Conservation (phyloP, 2,888 invertebrate genomes). For the Esperia sulphurella region DNA sequence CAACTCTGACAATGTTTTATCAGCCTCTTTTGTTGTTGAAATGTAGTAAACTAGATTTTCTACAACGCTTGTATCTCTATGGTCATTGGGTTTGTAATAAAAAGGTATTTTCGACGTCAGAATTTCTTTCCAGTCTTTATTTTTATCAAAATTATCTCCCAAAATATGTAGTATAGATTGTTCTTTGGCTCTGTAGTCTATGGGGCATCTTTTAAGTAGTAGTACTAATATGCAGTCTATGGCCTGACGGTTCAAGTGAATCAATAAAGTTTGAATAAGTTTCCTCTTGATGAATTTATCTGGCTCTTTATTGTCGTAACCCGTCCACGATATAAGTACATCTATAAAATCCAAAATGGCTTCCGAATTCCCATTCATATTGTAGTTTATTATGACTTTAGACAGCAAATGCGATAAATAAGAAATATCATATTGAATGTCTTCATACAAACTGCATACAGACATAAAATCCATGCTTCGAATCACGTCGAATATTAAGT, state of each 20-base stretch:
- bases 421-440: conserved; percentile 49
- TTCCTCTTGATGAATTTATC: conserved; percentile 55
- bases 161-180: conserved; percentile 70
- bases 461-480: conserved; percentile 81
- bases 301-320: conserved; percentile 33
- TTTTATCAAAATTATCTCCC: conserved; percentile 67
- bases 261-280: conserved; percentile 73
- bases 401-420: conserved; percentile 79
- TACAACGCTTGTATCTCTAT: conserved; percentile 74
- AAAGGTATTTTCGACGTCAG: conserved; percentile 65
- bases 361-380: conserved; percentile 58
- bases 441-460: conserved; percentile 46
- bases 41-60: conserved; percentile 82
- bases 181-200: conserved; percentile 51
- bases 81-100: conserved; percentile 74
- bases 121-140: conserved; percentile 83
- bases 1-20: conserved; percentile 51
- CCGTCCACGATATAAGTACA: conserved; percentile 76
- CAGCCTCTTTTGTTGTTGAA: conserved; percentile 48
- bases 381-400: conserved; percentile 80
- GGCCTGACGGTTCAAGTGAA: conserved; percentile 76
- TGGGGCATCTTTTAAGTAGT: conserved; percentile 74
- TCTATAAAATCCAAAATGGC: conserved; percentile 74
- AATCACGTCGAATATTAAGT: conserved; percentile 80
- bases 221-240: conserved; percentile 78